Base-by-base conservation (phyloP, 1,140 invertebrate species). In the Thrips palmi region DNA sequence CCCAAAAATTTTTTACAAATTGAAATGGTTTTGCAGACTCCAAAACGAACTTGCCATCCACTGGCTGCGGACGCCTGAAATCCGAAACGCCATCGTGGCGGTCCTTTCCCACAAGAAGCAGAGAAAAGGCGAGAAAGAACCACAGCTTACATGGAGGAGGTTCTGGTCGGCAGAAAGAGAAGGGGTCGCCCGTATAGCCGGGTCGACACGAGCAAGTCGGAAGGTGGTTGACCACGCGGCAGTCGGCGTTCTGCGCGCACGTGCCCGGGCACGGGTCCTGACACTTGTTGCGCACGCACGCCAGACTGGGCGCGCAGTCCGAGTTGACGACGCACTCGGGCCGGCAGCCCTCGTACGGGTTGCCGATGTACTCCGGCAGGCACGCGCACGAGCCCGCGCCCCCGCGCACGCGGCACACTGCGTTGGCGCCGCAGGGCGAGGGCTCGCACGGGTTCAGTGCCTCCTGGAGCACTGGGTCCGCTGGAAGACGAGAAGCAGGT, bases 401-500 rank as follows among this genome's bases (percentile, higher is more conserved):
- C 44, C 69, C 66, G 41, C 65, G 63, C 53, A 76, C 73, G 48
- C 66, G 63, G 48, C 79, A 83, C 14, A 71, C 47, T 14, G 77
- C 77, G 55, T 83, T 82, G 3, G 69, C 50, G 24, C 78, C 79
- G 54, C 77, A 83, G 0, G 77, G 76, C 28, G 66, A 73, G 20
- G 74, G 72, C 41, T 55, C 57, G 49, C 77, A 81, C n/a, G 75
- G 67, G 37, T 67, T 63, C 41, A 50, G 50, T 34, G 38, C 48
- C 17, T 48, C 48, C 7, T 42, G 41, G 5, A 41, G 42, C n/a
- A 45, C 27, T 31, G 48, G 44, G 17, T 48, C 48, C 37, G 42
- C 48, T 45, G 27, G 28, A 45, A 43, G 21, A 24, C n/a, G n/a
- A n/a, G n/a, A n/a, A n/a, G n/a, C n/a, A n/a, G n/a, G n/a, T n/a